Evolutionary conservation across 2,113 vertebrate species (phyloP), one percentile per base, ranked within the genome.

Genomic region (Trichomycterus rosablanca): DNA sequence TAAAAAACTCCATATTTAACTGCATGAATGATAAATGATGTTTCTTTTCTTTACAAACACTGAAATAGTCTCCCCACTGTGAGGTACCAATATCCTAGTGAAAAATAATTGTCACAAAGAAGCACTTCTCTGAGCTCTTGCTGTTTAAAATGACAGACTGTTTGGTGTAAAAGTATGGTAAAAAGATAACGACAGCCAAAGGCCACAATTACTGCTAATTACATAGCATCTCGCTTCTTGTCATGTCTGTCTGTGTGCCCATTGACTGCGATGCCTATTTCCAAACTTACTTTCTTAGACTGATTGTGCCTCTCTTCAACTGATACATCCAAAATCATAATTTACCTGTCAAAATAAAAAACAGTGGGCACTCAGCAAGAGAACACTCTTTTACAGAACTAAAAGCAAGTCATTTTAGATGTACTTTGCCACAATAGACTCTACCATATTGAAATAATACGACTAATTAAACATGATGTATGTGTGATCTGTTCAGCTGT

Each of bases 291-390:
- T 78, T 76, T 74, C 60, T 77, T 19, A 72, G 59, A 77, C 81
- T 80, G 84, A 80, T 84, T 71, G 75, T 72, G 74, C 76, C 75
- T 79, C 60, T 68, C 77, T 84, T 67, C 52, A 68, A 79, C 77
- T 66, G 72, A 80, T 80, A 77, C 53, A 65, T 83, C 77, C 77
- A 80, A 76, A 80, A 72, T 84, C 78, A 80, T 85, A 75, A 87
- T 86, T 84, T 84, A 82, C 80, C 81, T 84, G 82, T 86, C 82
- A 86, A 70, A 75, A n/a, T n/a, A n/a, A n/a, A 76, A 74, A 72
- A 72, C 72, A 69, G 75, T 74, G 70, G 69, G 78, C 77, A 75
- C 78, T 32, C 73, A 81, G 63, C 28, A 57, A 70, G 61, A 24
- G 68, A 66, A 72, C 79, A 71, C 78, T 67, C 73, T 76, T 23